These are phyloP conservation scores for Rhizoglyphus robini DNA, from an alignment of 1,140 invertebrate genomes.

Conservation along the genomic window DNA sequence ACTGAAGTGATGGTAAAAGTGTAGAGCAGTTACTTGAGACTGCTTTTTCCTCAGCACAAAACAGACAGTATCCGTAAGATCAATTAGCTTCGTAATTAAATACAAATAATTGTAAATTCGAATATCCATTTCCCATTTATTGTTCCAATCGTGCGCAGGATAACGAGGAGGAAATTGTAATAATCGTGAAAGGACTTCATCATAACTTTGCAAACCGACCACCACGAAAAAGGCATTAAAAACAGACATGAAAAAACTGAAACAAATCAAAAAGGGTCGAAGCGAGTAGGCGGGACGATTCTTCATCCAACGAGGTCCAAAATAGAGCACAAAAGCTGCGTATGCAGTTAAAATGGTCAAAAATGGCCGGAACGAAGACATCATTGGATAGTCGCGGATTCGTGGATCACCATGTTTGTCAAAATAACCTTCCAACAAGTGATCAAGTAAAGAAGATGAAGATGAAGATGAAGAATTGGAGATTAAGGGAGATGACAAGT, in stretches of 20 bases:
- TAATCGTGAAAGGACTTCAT: too few species aligned
- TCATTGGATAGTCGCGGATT: constrained; percentile 14
- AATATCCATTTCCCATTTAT: constrained; percentile 41
- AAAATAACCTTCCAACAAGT: constrained; percentile 18
- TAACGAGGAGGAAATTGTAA: too few species aligned
- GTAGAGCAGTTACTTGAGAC: too few species aligned
- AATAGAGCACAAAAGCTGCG: constrained; percentile 11
- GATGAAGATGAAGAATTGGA: too few species aligned
- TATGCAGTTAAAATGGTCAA: constrained; percentile 13
- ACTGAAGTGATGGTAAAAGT: too few species aligned
- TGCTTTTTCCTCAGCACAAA: constrained; percentile 81
- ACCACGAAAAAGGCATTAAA: constrained; percentile 16
- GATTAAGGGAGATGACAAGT: too few species aligned
- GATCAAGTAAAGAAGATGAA: too few species aligned
- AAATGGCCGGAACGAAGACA: constrained; percentile 1
- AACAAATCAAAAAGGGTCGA: constrained; percentile 19
- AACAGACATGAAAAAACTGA: constrained; percentile 21
- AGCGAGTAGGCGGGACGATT: constrained; percentile 21
- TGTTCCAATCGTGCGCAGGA: too few species aligned
- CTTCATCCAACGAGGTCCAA: constrained; percentile 23
- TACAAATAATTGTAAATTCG: constrained; percentile 54
- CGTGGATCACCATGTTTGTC: constrained; percentile 19
- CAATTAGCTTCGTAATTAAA: constrained; percentile 81
- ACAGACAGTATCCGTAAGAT: constrained; percentile 84
- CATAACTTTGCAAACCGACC: constrained; percentile 20